These are phyloP conservation scores for Deilephila elpenor DNA, from an alignment of 2,888 invertebrate species.

Conservation along the genomic window DNA sequence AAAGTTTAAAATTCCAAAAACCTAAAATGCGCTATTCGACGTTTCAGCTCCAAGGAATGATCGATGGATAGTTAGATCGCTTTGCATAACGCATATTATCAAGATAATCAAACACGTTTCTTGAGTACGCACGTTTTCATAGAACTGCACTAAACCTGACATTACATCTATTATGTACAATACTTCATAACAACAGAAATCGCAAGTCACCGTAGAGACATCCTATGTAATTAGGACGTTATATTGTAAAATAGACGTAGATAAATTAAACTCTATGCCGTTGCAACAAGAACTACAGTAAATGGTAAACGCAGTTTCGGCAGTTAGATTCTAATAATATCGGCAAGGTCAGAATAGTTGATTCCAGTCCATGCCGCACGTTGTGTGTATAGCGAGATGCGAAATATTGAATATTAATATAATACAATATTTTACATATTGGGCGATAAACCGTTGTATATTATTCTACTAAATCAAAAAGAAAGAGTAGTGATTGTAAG, in stretches of 20 bases:
- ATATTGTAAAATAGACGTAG: background rate
- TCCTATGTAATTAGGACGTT: background rate
- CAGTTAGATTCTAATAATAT: background rate
- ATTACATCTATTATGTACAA: background rate
- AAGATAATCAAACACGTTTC: too few species aligned
- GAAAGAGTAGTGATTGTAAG: background rate
- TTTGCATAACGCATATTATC: too few species aligned
- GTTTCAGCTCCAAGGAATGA: too few species aligned
- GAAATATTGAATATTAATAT: background rate
- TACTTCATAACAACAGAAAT: background rate
- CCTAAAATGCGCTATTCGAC: too few species aligned
- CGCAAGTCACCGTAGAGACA: background rate
- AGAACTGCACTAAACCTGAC: too few species aligned
- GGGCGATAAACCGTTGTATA: too few species aligned
- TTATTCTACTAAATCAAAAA: background rate
- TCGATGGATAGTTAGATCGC: too few species aligned
- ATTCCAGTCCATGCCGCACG: background rate
- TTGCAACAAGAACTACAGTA: slow-evolving; percentile 6
- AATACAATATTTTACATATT: too few species aligned
- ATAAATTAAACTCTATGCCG: background rate
- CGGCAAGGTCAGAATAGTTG: slow-evolving; percentile 13
- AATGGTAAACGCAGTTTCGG: background rate
- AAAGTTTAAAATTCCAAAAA: too few species aligned
- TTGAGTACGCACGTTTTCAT: too few species aligned
- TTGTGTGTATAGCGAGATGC: background rate